Evolutionary conservation across 2,113 vertebrate genomes (phyloP).

Genomic region (Fregetta grallaria): DNA sequence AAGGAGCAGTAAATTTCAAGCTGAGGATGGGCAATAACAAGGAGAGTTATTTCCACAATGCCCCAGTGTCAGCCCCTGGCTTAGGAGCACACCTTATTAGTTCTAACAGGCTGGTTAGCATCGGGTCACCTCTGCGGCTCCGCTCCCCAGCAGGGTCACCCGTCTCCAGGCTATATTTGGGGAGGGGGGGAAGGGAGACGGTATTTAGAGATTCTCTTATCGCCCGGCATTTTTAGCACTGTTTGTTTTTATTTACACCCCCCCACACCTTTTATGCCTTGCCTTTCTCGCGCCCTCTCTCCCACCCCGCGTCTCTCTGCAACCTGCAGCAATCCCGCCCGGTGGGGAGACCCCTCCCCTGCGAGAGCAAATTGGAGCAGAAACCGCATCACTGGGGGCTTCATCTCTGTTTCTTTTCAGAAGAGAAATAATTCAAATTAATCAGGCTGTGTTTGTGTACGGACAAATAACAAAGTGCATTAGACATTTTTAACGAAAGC

Average conservation of each 20-base stretch:
- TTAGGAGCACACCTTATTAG: slow-evolving; percentile 82
- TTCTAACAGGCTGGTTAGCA: slow-evolving; percentile 83
- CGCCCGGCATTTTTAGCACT: slow-evolving; percentile 41
- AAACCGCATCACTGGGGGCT: neutral
- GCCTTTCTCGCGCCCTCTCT: neutral
- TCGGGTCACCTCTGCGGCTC: slow-evolving; percentile 79
- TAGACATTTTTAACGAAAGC: neutral
- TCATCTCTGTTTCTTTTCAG: slow-evolving; percentile 9
- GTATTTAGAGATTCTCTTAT: slow-evolving; percentile 47
- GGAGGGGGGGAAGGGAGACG: slow-evolving; percentile 67
- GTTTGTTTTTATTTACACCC: slow-evolving; percentile 69
- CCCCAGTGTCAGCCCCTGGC: slow-evolving; percentile 80
- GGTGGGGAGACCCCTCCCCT: neutral
- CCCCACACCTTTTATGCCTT: neutral
- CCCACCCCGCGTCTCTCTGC: neutral
- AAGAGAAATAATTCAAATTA: slow-evolving; percentile 34
- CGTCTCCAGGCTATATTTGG: slow-evolving; percentile 73
- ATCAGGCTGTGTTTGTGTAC: neutral
- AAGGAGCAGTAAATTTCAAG: slow-evolving; percentile 77
- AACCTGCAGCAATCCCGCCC: neutral
- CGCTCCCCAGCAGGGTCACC: slow-evolving; percentile 75
- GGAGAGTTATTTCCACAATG: slow-evolving; percentile 74
- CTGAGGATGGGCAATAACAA: slow-evolving; percentile 79
- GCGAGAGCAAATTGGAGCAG: neutral
- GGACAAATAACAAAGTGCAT: neutral